These are phyloP conservation scores for Columba guinea DNA, from an alignment of 2,797 vertebrate genomes.

Conservation along the genomic window DNA sequence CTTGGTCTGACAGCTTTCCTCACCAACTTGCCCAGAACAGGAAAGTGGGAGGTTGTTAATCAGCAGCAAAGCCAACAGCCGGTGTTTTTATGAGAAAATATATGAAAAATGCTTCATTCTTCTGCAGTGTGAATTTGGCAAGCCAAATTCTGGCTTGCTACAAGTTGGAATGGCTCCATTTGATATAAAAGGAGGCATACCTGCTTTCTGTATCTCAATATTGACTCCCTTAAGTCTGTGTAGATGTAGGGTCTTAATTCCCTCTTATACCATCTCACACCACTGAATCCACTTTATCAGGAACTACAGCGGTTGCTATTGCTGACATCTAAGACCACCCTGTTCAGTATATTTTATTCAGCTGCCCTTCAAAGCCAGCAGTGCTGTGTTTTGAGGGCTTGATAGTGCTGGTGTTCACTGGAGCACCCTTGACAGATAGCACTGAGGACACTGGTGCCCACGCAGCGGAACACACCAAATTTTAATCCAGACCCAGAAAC, in stretches of 20 bases:
- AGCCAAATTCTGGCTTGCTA: not conserved
- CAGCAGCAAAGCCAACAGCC: slow-evolving; percentile 29
- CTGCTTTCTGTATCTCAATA: not conserved
- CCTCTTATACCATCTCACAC: not conserved
- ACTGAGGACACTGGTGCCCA: not conserved
- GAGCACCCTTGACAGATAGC: not conserved
- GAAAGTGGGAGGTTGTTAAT: slow-evolving; percentile 45
- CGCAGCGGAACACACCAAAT: not conserved
- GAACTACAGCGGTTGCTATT: not conserved
- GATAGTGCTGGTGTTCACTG: not conserved
- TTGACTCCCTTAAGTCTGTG: not conserved
- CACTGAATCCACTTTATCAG: not conserved
- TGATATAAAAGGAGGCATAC: not conserved
- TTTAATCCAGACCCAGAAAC: not conserved
- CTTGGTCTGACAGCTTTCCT: slow-evolving; percentile 45
- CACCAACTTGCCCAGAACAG: not conserved
- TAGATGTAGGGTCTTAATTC: not conserved
- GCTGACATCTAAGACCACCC: not conserved
- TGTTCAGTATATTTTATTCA: not conserved
- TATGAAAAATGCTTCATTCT: not conserved
- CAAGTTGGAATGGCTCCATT: not conserved
- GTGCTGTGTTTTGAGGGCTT: not conserved
- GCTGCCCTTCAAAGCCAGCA: not conserved
- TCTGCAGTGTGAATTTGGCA: not conserved
- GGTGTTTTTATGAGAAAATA: slow-evolving; percentile 13